Evolutionary conservation across 2,888 invertebrate genomes (phyloP).

Genomic region (Eueremaeus valkanovi): DNA sequence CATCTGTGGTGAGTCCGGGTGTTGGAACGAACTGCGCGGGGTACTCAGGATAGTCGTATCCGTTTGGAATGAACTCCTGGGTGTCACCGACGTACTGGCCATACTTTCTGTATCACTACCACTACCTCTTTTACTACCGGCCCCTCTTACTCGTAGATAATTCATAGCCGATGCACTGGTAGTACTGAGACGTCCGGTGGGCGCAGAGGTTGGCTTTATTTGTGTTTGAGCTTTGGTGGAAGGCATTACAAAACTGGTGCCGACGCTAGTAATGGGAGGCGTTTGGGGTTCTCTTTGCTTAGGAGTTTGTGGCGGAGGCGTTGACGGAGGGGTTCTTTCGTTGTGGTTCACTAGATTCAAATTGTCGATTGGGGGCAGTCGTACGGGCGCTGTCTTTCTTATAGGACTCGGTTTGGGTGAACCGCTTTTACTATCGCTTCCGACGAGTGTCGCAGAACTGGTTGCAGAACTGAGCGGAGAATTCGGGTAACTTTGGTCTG

Average conservation of each 20-base stretch:
- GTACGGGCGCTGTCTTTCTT: constrained; percentile 35
- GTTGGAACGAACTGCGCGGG: constrained; percentile 61
- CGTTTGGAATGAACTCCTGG: constrained; percentile 61
- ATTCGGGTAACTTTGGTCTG: constrained; percentile 62
- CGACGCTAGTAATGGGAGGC: constrained; percentile 30
- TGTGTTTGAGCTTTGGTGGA: constrained; percentile 32
- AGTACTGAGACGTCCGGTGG: constrained; percentile 37
- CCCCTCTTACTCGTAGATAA: constrained; percentile 43
- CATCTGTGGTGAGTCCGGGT: constrained; percentile 58
- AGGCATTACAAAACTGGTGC: constrained; percentile 38
- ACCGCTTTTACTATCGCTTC: constrained; percentile 52
- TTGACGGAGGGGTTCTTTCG: constrained; percentile 40
- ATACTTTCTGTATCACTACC: constrained; percentile 49
- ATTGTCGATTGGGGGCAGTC: constrained; percentile 28
- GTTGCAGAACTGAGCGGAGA: constrained; percentile 62
- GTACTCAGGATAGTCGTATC: constrained; percentile 51
- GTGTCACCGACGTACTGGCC: constrained; percentile 53
- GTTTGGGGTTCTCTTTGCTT: constrained; percentile 29
- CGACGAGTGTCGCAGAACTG: constrained; percentile 65
- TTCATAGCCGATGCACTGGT: constrained; percentile 38
- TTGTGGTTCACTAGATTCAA: constrained; percentile 19
- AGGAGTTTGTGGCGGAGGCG: constrained; percentile 41
- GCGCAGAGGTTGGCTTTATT: constrained; percentile 18
- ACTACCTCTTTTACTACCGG: constrained; percentile 46
- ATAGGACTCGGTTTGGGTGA: constrained; percentile 46